These are phyloP conservation scores for Tautogolabrus adspersus DNA, from an alignment of 2,113 vertebrate species.

Conservation along the genomic window DNA sequence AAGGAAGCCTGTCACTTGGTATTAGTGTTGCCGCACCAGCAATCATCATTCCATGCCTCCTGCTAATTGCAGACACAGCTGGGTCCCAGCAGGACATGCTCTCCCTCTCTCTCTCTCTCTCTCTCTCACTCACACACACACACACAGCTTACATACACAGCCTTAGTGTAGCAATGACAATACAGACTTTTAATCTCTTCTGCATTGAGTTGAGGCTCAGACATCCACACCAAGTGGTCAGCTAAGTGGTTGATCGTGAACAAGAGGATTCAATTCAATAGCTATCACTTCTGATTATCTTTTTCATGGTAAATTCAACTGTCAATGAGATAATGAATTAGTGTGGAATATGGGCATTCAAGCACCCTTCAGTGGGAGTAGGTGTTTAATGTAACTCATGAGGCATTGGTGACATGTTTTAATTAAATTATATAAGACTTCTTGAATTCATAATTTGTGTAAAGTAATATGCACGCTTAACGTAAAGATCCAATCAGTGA, in stretches of 20 bases:
- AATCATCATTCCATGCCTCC: conserved; percentile 99
- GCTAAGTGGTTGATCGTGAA: background rate
- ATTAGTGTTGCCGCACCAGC: conserved; percentile 97
- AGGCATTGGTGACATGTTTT: too few species aligned
- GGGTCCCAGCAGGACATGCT: conserved; percentile 92
- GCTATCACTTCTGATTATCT: background rate
- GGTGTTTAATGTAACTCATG: background rate
- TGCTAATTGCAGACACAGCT: conserved; percentile 99
- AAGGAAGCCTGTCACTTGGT: conserved; percentile 94
- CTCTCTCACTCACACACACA: conserved; percentile 6
- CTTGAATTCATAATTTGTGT: too few species aligned
- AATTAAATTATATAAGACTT: too few species aligned
- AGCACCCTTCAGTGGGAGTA: background rate
- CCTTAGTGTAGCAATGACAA: conserved; percentile 20
- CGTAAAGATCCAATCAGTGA: too few species aligned
- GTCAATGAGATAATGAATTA: background rate
- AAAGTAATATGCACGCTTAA: too few species aligned
- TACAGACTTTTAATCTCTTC: conserved; percentile 12
- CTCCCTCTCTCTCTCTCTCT: conserved; percentile 33
- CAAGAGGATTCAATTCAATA: background rate
- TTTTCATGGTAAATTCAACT: background rate
- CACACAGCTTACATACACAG: conserved; percentile 20
- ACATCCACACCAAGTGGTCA: conserved; percentile 16
- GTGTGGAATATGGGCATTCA: background rate
- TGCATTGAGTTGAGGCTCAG: conserved; percentile 9